A percentile compares a stretch with the other conserved stretches of the same genome.
phyloP scores from a whole-genome alignment of 2,888 invertebrate genomes.

The Trachelus stipa region DNA sequence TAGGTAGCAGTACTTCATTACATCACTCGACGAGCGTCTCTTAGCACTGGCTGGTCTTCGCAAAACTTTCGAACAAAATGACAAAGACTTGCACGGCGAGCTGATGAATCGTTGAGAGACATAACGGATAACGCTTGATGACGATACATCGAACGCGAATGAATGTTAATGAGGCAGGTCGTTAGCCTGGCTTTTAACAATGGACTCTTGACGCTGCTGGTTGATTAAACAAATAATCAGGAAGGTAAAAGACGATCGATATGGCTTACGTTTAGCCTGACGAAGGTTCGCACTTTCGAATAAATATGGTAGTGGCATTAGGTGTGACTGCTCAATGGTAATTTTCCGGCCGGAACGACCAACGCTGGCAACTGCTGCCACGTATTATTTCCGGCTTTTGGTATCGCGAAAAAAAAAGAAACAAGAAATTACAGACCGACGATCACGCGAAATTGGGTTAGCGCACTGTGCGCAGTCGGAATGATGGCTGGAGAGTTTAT shows the following conservation, averaged over 20 bases:
- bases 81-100: neutral
- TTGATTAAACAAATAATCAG: neutral
- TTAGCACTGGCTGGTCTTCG: neutral
- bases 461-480: neutral
- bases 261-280: neutral
- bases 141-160: neutral
- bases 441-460: neutral
- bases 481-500: constrained; percentile 9
- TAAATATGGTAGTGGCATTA: neutral
- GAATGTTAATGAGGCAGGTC: neutral
- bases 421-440: neutral
- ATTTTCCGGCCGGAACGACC: neutral
- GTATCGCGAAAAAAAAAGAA: neutral
- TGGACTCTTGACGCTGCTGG: neutral
- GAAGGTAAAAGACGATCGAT: neutral
- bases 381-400: neutral
- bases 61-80: neutral
- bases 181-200: neutral
- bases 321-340: neutral
- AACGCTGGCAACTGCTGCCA: neutral
- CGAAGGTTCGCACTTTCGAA: neutral
- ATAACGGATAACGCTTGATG: neutral
- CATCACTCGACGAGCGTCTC: neutral
- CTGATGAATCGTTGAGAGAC: neutral
- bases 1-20: neutral